Conservation (phyloP, 2,797 vertebrate genomes). For the Melanotaenia nigrans region DNA sequence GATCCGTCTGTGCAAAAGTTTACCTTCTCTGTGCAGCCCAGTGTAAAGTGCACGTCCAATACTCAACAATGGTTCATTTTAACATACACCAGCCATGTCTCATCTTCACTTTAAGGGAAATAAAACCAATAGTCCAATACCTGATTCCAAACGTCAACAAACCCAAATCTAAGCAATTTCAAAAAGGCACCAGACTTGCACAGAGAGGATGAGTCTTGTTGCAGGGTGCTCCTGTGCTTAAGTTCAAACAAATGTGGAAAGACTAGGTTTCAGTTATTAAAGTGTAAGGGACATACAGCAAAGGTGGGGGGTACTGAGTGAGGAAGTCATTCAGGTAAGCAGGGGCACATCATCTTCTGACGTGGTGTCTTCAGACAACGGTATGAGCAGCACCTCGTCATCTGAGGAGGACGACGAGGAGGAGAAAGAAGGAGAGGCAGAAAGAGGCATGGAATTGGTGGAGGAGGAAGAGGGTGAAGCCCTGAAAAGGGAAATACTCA, state of each 20-base stretch:
- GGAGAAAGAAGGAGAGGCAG: constrained; percentile 79
- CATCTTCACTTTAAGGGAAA: constrained; percentile 40
- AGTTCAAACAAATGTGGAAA: constrained; percentile 69
- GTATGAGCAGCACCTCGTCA: constrained; percentile 90
- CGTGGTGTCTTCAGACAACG: constrained; percentile 84
- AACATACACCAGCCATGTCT: constrained; percentile 40
- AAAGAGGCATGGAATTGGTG: constrained; percentile 76
- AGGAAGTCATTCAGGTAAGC: constrained; percentile 76
- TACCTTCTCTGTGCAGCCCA: constrained; percentile 67
- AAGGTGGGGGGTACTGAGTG: background rate
- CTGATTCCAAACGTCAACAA: constrained; percentile 62
- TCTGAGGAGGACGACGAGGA: constrained; percentile 76
- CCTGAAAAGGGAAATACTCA: constrained; percentile 82
- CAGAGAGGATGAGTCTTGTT: constrained; percentile 66
- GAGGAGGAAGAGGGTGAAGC: constrained; percentile 67
- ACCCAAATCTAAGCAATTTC: constrained; percentile 65
- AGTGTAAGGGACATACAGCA: constrained; percentile 11
- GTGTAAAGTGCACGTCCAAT: constrained; percentile 62
- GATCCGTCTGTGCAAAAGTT: constrained; percentile 82
- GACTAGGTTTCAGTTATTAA: constrained; percentile 48
- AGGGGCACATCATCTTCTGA: constrained; percentile 86
- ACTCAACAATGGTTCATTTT: constrained; percentile 39
- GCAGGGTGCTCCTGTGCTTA: constrained; percentile 67
- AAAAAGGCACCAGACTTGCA: constrained; percentile 83
- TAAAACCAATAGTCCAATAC: constrained; percentile 52